Percentiles rank a stretch among this genome's conserved stretches.
These are phyloP conservation scores for Apamea sordens DNA, from an alignment of 2,888 invertebrate species.

Conservation along the genomic window DNA sequence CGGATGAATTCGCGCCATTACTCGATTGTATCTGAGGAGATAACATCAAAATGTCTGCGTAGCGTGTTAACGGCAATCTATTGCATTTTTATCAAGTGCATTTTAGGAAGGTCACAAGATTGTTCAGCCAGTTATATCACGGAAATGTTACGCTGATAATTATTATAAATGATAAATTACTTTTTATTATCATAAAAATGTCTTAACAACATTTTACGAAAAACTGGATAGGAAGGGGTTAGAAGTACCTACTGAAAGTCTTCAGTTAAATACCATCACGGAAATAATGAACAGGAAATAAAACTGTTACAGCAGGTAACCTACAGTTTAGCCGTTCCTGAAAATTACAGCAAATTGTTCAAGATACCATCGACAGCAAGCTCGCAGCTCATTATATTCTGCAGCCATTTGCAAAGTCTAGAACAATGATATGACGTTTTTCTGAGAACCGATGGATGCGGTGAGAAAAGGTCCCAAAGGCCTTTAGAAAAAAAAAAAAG, in stretches of 20 bases:
- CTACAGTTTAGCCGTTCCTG: constrained; percentile 27
- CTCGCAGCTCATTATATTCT: constrained; percentile 26
- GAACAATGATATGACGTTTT: constrained; percentile 46
- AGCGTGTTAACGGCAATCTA: constrained; percentile 56
- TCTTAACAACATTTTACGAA: constrained; percentile 4
- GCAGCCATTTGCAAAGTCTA: constrained; percentile 29
- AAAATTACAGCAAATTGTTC: constrained; percentile 53
- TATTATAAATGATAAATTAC: constrained; percentile 40
- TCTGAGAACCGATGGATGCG: constrained; percentile 39
- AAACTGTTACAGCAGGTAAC: constrained; percentile 9
- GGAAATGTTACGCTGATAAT: constrained; percentile 40
- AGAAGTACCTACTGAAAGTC: not conserved
- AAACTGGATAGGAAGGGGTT: not conserved
- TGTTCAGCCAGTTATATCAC: constrained; percentile 35
- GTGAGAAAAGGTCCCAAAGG: constrained; percentile 47
- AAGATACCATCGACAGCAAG: constrained; percentile 49
- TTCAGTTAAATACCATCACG: not conserved
- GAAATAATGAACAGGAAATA: constrained; percentile 20
- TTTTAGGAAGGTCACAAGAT: constrained; percentile 66
- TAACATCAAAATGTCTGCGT: constrained; percentile 52
- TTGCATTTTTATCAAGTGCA: constrained; percentile 69
- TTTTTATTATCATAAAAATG: constrained; percentile 31
- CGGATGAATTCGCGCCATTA: constrained; percentile 43
- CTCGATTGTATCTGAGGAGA: constrained; percentile 53
- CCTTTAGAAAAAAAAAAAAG: constrained; percentile 53